These are phyloP conservation scores for Paramormyrops kingsleyae DNA, from an alignment of 2,113 vertebrate species.

Conservation along the genomic window DNA sequence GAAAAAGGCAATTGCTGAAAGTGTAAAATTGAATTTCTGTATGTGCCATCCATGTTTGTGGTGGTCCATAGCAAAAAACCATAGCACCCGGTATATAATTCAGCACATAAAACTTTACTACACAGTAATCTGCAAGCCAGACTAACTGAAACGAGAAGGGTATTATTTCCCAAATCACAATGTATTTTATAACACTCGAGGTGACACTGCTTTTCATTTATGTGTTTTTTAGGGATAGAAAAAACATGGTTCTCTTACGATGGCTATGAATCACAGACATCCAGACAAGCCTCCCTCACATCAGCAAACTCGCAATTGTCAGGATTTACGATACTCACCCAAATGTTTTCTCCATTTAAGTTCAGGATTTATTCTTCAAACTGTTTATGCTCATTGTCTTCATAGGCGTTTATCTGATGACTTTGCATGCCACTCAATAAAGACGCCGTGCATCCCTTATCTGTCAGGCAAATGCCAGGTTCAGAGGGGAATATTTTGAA, in stretches of 20 bases:
- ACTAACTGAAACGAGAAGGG: background rate
- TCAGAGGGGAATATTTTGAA: constrained; percentile 44
- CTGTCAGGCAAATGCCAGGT: constrained; percentile 36
- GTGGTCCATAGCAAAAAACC: background rate
- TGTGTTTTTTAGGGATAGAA: background rate
- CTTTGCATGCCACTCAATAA: constrained; percentile 25
- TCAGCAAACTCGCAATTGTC: constrained; percentile 16
- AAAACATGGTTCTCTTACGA: constrained; percentile 9
- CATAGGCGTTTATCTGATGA: constrained; percentile 28
- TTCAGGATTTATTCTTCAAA: constrained; percentile 9
- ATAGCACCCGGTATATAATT: background rate
- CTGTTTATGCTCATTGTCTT: background rate
- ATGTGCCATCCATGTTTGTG: background rate
- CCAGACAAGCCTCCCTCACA: constrained; percentile 26
- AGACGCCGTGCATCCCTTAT: constrained; percentile 5
- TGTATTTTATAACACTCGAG: constrained; percentile 15
- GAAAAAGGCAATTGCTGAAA: background rate
- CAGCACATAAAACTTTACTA: background rate
- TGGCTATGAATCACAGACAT: constrained; percentile 23
- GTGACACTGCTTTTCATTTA: constrained; percentile 10
- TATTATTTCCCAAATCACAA: background rate
- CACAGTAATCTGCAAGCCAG: background rate
- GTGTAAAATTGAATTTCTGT: background rate
- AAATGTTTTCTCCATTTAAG: constrained; percentile 17
- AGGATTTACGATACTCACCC: constrained; percentile 29